Base-by-base conservation (phyloP, 2,797 vertebrate species). In the Ceyx erithaca region DNA sequence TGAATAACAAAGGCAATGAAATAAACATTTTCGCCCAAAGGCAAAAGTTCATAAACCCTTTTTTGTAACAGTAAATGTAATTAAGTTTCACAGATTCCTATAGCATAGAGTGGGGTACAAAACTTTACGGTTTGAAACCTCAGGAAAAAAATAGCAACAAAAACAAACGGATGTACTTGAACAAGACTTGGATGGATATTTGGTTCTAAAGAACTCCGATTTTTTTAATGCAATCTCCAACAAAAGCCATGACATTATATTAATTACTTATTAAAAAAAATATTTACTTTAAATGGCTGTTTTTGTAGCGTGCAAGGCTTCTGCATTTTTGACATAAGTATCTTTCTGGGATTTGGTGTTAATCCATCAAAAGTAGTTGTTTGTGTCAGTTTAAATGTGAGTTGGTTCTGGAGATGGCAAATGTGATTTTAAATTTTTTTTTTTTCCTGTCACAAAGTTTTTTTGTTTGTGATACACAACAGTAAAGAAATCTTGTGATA, bases 1-100 rank as follows among this genome's bases (percentile, higher is more conserved):
- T 97, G 96, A 97, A 97, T 97, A 97, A 97, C 97, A 97, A 97
- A 98, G 97, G 97, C 97, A 98, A 97, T 97, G 97, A 97, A 98
- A 98, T 98, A 98, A 98, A 98, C 98, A 98, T 98, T 98, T 98
- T 96, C 94, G 97, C 98, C 98, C 97, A 95, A 95, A 98, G 98
- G 98, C 97, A 98, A 97, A 97, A 98, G 97, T 98, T 98, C 97
- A 97, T 98, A 98, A 98, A 98, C 98, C 96, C 95, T 96, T 97
- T 97, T 98, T 98, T 97, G 96, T 98, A 97, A 97, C 95, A 97
- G 98, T 97, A 97, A 98, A 97, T 97, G 97, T 97, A 98, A 98
- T 98, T 98, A 98, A 98, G 97, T 98, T 97, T 97, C 97, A 97
- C 96, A 97, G 97, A 97, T 98, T 98, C 97, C 97, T 97, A 91